Evolutionary conservation across 2,113 vertebrate species (phyloP).

Genomic region (Siphamia tubifer): DNA sequence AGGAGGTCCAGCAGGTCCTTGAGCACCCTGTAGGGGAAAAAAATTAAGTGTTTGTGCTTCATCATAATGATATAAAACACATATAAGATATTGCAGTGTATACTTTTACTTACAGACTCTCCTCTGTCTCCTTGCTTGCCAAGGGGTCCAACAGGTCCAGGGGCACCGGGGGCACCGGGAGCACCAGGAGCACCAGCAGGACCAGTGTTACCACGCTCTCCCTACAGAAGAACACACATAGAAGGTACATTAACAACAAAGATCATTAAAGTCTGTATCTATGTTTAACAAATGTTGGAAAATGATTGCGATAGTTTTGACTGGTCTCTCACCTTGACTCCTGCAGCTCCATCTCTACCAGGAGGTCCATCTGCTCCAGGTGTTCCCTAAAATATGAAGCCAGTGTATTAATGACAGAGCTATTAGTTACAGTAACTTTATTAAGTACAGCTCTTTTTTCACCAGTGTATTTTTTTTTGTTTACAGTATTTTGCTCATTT

Average conservation of each 20-base stretch:
- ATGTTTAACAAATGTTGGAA: neutral
- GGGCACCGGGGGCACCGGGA: constrained; percentile 87
- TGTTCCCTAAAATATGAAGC: constrained; percentile 81
- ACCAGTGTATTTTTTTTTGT: neutral
- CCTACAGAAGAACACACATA: constrained; percentile 75
- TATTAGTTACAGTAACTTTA: too few species aligned
- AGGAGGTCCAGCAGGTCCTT: constrained; percentile 91
- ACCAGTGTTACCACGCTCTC: constrained; percentile 93
- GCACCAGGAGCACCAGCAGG: constrained; percentile 88
- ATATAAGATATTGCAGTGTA: too few species aligned
- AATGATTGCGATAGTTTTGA: neutral
- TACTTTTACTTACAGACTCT: constrained; percentile 85
- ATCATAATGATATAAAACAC: neutral
- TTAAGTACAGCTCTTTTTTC: too few species aligned
- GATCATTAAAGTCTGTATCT: neutral
- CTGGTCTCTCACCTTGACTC: constrained; percentile 85
- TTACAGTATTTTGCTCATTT: neutral
- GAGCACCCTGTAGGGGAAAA: constrained; percentile 85
- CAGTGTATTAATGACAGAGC: neutral
- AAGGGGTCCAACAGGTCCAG: constrained; percentile 90
- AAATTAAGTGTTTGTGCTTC: neutral
- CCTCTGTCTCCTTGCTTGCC: constrained; percentile 98
- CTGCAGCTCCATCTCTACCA: constrained; percentile 89
- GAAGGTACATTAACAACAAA: too few species aligned
- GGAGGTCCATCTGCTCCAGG: constrained; percentile 93